Conservation (phyloP, 2,797 vertebrate genomes). For the Ispidina picta region DNA sequence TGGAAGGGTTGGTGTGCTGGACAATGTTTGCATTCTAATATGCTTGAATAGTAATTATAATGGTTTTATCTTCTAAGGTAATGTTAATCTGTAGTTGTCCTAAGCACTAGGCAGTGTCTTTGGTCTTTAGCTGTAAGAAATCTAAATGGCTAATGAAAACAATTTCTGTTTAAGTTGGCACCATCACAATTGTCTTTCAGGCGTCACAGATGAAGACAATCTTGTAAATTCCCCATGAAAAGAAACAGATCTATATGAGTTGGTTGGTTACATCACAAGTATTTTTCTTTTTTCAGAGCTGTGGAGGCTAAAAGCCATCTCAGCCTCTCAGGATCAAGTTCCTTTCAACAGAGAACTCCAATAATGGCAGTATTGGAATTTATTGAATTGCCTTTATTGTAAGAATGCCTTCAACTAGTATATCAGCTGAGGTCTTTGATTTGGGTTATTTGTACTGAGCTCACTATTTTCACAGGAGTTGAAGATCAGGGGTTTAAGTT, state of each 20-base stretch:
- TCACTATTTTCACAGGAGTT: neutral
- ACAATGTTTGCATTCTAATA: neutral
- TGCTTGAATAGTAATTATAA: neutral
- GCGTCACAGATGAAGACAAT: fast-evolving
- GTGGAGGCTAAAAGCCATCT: neutral
- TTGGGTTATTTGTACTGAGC: neutral
- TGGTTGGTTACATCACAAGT: neutral
- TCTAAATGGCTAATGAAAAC: neutral
- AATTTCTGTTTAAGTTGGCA: neutral
- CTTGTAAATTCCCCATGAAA: neutral
- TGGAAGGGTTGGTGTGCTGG: neutral
- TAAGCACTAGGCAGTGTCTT: neutral
- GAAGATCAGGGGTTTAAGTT: neutral
- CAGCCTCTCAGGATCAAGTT: neutral
- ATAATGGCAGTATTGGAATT: neutral
- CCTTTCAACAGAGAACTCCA: neutral
- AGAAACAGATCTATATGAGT: neutral
- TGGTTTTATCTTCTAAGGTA: neutral
- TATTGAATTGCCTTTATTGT: neutral
- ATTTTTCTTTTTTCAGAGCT: neutral
- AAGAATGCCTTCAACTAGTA: neutral
- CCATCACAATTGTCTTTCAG: neutral
- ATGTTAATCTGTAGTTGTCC: neutral
- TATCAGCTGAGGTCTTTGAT: neutral
- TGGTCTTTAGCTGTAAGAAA: neutral